Evolutionary conservation across 2,888 invertebrate species (phyloP).

Genomic region (Sphaerophoria rueppellii): DNA sequence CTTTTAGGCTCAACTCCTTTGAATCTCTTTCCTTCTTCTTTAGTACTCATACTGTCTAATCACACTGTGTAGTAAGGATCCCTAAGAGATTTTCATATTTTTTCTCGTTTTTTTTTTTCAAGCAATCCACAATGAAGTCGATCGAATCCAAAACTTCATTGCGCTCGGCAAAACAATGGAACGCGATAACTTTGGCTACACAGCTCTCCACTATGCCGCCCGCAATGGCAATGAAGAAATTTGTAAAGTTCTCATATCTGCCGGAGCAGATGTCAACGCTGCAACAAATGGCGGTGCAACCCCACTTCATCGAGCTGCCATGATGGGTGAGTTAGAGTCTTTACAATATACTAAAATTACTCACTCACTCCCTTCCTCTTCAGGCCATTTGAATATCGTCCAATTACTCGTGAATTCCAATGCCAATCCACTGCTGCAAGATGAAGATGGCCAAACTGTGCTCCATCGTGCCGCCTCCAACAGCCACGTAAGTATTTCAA

Average conservation of each 20-base stretch:
- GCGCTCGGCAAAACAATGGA: constrained; percentile 85
- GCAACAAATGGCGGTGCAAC: constrained; percentile 91
- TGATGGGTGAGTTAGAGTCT: constrained; percentile 84
- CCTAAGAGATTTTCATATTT: too few relatives aligned
- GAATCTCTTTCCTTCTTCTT: too few relatives aligned
- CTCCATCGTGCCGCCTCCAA: constrained; percentile 89
- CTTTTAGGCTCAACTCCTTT: too few relatives aligned
- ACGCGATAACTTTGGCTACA: constrained; percentile 91
- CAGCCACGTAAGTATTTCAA: constrained; percentile 82
- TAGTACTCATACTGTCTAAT: too few relatives aligned
- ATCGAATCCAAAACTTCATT: constrained; percentile 85
- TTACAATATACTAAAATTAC: background rate
- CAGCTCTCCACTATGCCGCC: constrained; percentile 94
- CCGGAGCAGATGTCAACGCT: constrained; percentile 89
- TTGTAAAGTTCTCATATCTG: constrained; percentile 86
- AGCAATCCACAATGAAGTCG: constrained; percentile 90
- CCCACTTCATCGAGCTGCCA: constrained; percentile 91
- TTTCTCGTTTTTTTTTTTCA: too few relatives aligned
- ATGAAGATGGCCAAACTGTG: constrained; percentile 91
- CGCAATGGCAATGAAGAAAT: constrained; percentile 89
- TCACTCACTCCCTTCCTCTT: constrained; percentile 2
- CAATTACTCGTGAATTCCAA: constrained; percentile 86
- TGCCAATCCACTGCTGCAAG: constrained; percentile 86
- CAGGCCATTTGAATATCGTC: constrained; percentile 87
- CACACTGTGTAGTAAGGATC: too few relatives aligned